Evolutionary conservation across 2,113 vertebrate species (phyloP).

Genomic region (Xiphophorus maculatus): DNA sequence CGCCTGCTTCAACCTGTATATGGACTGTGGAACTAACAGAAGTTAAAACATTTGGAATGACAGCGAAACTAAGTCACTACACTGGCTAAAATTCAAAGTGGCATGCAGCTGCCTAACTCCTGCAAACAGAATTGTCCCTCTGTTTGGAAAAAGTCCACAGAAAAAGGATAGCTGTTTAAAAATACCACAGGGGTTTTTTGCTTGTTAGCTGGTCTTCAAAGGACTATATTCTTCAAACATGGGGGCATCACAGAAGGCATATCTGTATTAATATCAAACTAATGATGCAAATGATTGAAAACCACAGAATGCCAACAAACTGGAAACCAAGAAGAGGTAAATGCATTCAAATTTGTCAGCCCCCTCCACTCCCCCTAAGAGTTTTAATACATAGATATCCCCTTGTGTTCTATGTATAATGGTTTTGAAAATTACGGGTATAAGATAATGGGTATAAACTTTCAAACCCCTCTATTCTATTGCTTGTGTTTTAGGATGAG

Average conservation of each 20-base stretch:
- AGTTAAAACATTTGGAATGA: conserved; percentile 19
- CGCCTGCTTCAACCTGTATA: conserved; percentile 4
- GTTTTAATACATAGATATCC: not conserved
- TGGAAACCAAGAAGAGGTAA: not conserved
- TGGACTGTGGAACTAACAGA: not conserved
- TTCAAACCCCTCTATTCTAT: too few relatives aligned
- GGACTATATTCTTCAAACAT: too few relatives aligned
- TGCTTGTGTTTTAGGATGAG: not conserved
- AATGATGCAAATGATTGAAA: not conserved
- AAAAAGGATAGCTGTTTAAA: conserved; percentile 9
- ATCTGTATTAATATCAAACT: not conserved
- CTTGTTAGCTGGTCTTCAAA: not conserved
- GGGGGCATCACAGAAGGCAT: not conserved
- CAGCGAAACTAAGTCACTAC: conserved; percentile 14
- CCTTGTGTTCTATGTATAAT: not conserved
- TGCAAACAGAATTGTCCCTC: conserved; percentile 19
- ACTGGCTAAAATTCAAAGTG: conserved; percentile 11
- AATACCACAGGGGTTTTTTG: not conserved
- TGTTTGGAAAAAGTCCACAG: conserved; percentile 15
- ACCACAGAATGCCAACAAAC: not conserved
- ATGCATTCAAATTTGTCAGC: not conserved
- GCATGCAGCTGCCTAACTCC: conserved; percentile 14
- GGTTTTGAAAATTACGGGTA: not conserved
- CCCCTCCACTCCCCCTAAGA: rapidly evolving
- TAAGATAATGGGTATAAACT: too few relatives aligned